These are phyloP conservation scores for Salarias fasciatus DNA, from an alignment of 2,797 vertebrate species.

Conservation along the genomic window DNA sequence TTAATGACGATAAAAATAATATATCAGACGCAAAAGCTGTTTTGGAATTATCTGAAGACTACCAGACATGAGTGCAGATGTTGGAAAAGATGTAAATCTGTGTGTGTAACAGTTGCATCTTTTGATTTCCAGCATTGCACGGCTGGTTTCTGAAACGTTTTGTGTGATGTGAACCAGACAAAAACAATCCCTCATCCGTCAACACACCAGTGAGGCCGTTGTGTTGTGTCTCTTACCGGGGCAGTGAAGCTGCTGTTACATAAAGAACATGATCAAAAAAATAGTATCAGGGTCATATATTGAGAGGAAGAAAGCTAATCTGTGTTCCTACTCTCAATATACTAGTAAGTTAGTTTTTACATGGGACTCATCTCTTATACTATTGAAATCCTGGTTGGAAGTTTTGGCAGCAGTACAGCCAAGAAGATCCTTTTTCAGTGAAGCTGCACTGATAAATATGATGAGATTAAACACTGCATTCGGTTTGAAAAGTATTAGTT, in stretches of 20 bases:
- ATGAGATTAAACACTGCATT: too few relatives aligned
- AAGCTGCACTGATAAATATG: too few relatives aligned
- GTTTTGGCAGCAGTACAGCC: too few relatives aligned
- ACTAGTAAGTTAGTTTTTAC: too few relatives aligned
- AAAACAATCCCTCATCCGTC: slow-evolving; percentile 67
- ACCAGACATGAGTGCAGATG: slow-evolving; percentile 38
- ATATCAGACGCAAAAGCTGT: slow-evolving; percentile 5
- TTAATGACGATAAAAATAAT: slow-evolving; percentile 21
- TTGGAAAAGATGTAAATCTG: slow-evolving; percentile 43
- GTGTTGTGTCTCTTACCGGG: slow-evolving; percentile 8
- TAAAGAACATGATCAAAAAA: background rate
- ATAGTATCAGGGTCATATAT: background rate
- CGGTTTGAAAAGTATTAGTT: too few relatives aligned
- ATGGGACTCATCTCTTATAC: too few relatives aligned
- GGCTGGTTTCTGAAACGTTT: slow-evolving; percentile 58
- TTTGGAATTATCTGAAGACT: background rate
- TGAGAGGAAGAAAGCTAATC: too few relatives aligned
- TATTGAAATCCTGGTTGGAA: too few relatives aligned
- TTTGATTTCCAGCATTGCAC: slow-evolving; percentile 53
- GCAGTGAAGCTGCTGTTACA: background rate
- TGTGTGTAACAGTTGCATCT: slow-evolving; percentile 51
- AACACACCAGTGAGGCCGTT: slow-evolving; percentile 41
- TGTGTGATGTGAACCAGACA: slow-evolving; percentile 62
- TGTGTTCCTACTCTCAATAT: too few relatives aligned
- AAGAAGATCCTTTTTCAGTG: too few relatives aligned